Conservation (phyloP, 2,113 vertebrate species). For the Lepus europaeus region DNA sequence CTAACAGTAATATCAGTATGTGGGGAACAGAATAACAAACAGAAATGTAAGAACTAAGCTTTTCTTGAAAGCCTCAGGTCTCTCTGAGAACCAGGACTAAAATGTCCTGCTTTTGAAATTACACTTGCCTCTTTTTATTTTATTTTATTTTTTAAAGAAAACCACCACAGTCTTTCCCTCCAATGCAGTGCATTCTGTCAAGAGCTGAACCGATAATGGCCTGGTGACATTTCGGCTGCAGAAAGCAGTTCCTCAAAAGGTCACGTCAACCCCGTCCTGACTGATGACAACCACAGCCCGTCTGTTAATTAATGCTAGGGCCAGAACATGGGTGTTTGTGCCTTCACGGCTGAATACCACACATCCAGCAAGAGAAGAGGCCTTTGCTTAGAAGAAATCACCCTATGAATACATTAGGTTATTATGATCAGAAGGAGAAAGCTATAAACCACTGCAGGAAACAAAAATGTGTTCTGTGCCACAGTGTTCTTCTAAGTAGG, state of each 20-base stretch:
- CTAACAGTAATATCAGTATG: background rate
- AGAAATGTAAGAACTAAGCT: constrained; percentile 32
- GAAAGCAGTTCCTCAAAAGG: constrained; percentile 64
- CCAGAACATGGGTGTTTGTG: background rate
- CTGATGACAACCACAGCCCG: background rate
- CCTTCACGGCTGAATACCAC: constrained; percentile 46
- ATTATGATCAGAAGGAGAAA: background rate
- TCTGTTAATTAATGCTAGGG: constrained; percentile 15
- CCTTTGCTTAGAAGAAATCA: constrained; percentile 25
- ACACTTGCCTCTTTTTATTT: background rate
- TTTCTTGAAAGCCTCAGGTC: constrained; percentile 26
- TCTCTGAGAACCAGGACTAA: constrained; percentile 14
- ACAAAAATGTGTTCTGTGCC: background rate
- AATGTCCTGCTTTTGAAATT: constrained; percentile 11
- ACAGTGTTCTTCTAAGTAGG: background rate
- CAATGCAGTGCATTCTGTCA: constrained; percentile 40
- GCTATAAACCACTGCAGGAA: background rate
- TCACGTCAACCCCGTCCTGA: accelerated
- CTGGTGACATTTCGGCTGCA: constrained; percentile 42
- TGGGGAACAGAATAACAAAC: constrained; percentile 43
- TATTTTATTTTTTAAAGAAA: constrained; percentile 3
- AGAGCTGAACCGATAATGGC: constrained; percentile 28
- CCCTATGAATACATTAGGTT: background rate
- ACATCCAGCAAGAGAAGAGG: background rate
- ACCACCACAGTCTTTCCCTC: constrained; percentile 40